Base-by-base conservation (phyloP, 2,113 vertebrate genomes). In the Ibidorhyncha struthersii region DNA sequence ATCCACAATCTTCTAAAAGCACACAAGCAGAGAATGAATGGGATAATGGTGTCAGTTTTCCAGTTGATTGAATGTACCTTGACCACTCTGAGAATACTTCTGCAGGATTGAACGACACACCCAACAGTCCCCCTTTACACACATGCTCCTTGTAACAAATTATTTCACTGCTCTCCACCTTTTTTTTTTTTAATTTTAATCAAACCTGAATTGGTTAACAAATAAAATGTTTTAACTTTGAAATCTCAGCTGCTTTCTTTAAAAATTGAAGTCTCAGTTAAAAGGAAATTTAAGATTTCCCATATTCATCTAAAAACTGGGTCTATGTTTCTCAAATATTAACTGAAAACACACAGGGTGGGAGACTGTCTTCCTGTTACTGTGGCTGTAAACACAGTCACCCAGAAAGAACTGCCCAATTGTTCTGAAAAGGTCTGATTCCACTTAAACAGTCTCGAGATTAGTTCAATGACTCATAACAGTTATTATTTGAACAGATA, bases 361-460 rank as follows among this genome's bases (percentile, higher is more conserved):
- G n/a, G n/a, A 81, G 10, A 41, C 14, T 29, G 10, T 9, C 22
- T 52, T 85, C 40, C 45, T 65, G 3, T 22, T 22, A 27, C 50
- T 52, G 19, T 76, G n/a, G 11, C 7, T 62, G 6, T 13, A 86
- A 83, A 30, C 12, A 27, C 0, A 55, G 45, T 4, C 13, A 56
- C 5, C 9, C 18, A 50, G n/a, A 63, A 71, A 62, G 34, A 40
- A 40, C 5, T 0, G 1, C 9, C 3, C 19, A 45, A 4, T 5
- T 52, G 26, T 53, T 65, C 41, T 58, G 49, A 67, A 58, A 62
- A 78, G 20, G 10, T 47, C 21, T 22, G 38, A 58, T 62, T 87
- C n/a, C 14, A 66, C 30, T 53, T 52, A 32, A 63, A 62, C 16
- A 40, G 14, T 21, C 36, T 66, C 8, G 34, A 43, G 29, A 71